Conservation (phyloP, 2,888 invertebrate species). For the Phaedon cochleariae region DNA sequence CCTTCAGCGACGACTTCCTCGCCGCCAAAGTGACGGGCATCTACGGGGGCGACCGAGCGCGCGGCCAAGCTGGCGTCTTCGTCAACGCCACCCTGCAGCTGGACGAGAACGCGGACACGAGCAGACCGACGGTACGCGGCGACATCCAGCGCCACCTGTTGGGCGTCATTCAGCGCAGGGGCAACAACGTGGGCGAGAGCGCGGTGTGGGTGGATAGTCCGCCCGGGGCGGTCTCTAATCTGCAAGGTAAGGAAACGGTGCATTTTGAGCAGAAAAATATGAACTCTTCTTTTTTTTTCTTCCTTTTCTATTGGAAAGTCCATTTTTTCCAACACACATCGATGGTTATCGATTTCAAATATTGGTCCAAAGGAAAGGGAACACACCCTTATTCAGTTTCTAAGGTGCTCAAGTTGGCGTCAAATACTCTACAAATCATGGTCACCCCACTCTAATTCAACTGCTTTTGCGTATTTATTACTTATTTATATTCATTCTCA, state of each 20-base stretch:
- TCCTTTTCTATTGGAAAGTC: too few species aligned
- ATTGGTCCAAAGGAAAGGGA: too few species aligned
- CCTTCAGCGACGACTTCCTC: slow-evolving; percentile 87
- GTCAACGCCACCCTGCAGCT: slow-evolving; percentile 86
- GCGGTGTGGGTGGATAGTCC: slow-evolving; percentile 85
- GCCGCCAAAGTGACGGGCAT: slow-evolving; percentile 82
- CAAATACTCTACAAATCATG: too few species aligned
- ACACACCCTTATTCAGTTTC: too few species aligned
- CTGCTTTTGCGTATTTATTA: too few species aligned
- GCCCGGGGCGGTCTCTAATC: slow-evolving; percentile 78
- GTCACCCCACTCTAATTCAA: too few species aligned
- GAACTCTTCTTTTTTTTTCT: too few species aligned
- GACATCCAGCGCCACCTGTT: slow-evolving; percentile 86
- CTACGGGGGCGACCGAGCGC: slow-evolving; percentile 74
- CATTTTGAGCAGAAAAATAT: too few species aligned
- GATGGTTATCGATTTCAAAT: too few species aligned
- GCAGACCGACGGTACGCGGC: slow-evolving; percentile 72
- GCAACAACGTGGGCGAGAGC: slow-evolving; percentile 89
- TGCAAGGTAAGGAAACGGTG: slow-evolving; percentile 69
- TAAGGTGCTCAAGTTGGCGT: too few species aligned
- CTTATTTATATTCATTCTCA: too few species aligned
- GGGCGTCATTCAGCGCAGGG: slow-evolving; percentile 81
- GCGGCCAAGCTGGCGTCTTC: slow-evolving; percentile 78
- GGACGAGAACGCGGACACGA: slow-evolving; percentile 78
- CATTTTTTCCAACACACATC: too few species aligned